Base-by-base conservation (phyloP, 1,140 invertebrate genomes). In the Tetranychus cinnabarinus region DNA sequence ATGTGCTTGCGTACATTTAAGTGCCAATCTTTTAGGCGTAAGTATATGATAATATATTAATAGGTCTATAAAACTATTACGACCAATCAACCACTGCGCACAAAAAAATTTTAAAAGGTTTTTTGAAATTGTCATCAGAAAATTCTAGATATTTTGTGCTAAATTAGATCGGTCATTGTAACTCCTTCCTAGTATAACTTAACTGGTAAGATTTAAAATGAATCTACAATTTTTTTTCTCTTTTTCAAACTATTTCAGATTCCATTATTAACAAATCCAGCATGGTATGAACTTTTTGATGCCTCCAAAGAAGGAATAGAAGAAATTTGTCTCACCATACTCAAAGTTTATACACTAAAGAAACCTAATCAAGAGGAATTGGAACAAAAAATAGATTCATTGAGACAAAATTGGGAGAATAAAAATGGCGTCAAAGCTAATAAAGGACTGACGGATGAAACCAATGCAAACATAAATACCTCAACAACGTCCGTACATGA, bases 1-100 rank as follows among this genome's bases (percentile, higher is more conserved):
- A 1, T 97, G 92, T 76, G 92, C 92, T 23, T 98, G 95, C 72
- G 95, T 99, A 61, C 96, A 89, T 72, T 76, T 99, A 48, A 89
- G 88, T 58, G 87, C 91, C 3, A 77, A 91, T 31, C 82, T 88
- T 64, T 77, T 93, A 10, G 81, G 83, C 65, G 78, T 76, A 68
- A 61, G 46, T 57, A 15, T 57, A 34, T 15, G 3, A 13, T 31
- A 10, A 10, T 3, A 36, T 3, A 35, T 0, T 34, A 10, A 8
- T 6, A 23, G 0, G 23, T 23, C 23, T 23, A 23, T 23, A 23
- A 23, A 23, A 23, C 23, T 23, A 23, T 23, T 23, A 23, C 23
- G 23, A 7, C 31, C 13, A 48, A 8, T 62, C 54, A 50, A 36
- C 31, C 37, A 6, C 36, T 63, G 42, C 1, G n/a, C 31, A 47